Base-by-base conservation (phyloP, 2,797 vertebrate genomes). In the Apogon talboti region DNA sequence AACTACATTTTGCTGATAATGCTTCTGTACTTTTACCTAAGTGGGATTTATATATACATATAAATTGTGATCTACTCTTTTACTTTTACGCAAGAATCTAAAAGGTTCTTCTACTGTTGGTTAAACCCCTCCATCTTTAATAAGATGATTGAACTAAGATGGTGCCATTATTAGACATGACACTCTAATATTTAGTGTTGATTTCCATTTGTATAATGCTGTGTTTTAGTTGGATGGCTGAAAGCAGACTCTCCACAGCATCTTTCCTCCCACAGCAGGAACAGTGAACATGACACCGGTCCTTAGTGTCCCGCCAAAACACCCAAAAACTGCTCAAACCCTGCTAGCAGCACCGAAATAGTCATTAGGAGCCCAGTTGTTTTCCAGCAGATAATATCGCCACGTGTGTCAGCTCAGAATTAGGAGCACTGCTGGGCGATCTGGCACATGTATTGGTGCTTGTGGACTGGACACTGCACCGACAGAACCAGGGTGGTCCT, bases 401-500 rank as follows among this genome's bases (percentile, higher is more conserved):
- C 69, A 79, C 58, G 46, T 78, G 74, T 52, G 58, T 69, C 33
- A 5, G 47, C 71, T 51, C 71, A 1, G 58, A 55, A 52, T 43
- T 68, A 50, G 66, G 13, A 58, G 62, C 69, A 16, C 48, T 38
- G 42, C 52, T 13, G 51, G 48, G 75, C 30, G 45, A 66, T 84
- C 68, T 86, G 84, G 83, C 83, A 65, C 38, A 63, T n/a, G 50
- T 30, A 16, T 33, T 30, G 64, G 79, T 63, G 68, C 69, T 67
- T 57, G 61, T 75, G 78, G 71, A 82, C 58, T 45, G 66, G 72
- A 73, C 70, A 3, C 56, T 38, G 45, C 61, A 56, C 30, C 62
- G n/a, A 67, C 41, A 56, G 57, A 74, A 44, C 89, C 86, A 81
- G 90, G 94, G 94, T 95, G 94, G 94, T 95, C 94, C 92, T 79